A percentile compares a stretch with the other conserved stretches of the same genome.
These are phyloP conservation scores for Epizoanthus stellaris DNA, from an alignment of 92 coral and sea anemone genomes.

Conservation along the genomic window DNA sequence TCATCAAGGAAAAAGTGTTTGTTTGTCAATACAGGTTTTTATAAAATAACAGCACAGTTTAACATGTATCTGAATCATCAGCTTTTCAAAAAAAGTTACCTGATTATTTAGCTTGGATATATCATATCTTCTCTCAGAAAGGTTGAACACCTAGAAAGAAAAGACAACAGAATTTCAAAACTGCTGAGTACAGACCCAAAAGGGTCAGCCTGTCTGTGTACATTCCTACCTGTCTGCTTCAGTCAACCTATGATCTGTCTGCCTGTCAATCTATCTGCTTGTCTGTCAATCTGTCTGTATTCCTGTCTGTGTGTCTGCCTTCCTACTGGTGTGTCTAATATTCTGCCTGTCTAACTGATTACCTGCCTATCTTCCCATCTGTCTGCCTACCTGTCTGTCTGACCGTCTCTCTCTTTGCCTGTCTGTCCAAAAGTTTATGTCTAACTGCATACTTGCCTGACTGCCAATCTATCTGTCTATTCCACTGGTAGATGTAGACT, in stretches of 20 bases:
- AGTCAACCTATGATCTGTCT: not conserved
- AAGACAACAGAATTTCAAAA: not conserved
- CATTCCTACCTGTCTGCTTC: not conserved
- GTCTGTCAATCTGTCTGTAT: no score
- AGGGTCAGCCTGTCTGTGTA: no score
- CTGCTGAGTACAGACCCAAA: not conserved
- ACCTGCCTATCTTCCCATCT: no score
- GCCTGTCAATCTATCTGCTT: not conserved
- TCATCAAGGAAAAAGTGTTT: not conserved
- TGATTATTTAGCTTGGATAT: slow-evolving; percentile 94
- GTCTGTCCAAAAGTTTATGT: no score
- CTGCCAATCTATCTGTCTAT: no score
- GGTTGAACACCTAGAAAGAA: slow-evolving; percentile 83
- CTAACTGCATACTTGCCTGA: no score
- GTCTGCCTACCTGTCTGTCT: no score
- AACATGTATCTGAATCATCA: not conserved
- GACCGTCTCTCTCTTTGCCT: no score
- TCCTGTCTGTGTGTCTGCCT: no score
- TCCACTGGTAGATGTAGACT: no score
- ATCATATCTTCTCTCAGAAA: slow-evolving; percentile 97
- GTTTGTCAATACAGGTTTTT: not conserved
- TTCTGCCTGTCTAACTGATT: no score
- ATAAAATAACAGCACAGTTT: not conserved
- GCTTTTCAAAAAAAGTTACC: slow-evolving; percentile 42
- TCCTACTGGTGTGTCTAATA: no score